Evolutionary conservation across 2,888 invertebrate species (phyloP).

Genomic region (Drosophila setosimentum): DNA sequence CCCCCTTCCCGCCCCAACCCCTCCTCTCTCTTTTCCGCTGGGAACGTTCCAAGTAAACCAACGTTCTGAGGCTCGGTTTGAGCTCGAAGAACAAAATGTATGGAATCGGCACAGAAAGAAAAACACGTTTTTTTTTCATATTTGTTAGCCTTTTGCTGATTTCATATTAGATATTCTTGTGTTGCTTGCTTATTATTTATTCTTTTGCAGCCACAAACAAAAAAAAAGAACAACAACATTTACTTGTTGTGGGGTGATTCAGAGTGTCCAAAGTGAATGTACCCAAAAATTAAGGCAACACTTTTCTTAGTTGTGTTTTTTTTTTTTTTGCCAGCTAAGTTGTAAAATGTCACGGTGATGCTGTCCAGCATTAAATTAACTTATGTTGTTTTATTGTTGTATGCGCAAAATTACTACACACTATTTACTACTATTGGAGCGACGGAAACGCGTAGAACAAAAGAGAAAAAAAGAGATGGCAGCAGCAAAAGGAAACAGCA

Average conservation of each 20-base stretch:
- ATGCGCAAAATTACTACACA: slow-evolving; percentile 43
- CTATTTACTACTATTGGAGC: slow-evolving; percentile 1
- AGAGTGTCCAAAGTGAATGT: slow-evolving; percentile 64
- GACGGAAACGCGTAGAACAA: slow-evolving; percentile 2
- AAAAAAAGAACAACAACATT: slow-evolving; percentile 23
- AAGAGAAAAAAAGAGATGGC: neutral
- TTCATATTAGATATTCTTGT: slow-evolving; percentile 71
- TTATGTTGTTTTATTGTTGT: slow-evolving; percentile 44
- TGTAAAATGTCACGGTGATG: slow-evolving; percentile 58
- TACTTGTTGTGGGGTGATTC: slow-evolving; percentile 55
- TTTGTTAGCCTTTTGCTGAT: slow-evolving; percentile 56
- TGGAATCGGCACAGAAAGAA: slow-evolving; percentile 34
- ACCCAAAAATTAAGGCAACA: slow-evolving; percentile 23
- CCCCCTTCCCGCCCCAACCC: neutral
- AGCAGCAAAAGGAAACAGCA: slow-evolving; percentile 27
- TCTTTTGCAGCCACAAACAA: slow-evolving; percentile 54
- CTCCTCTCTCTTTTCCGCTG: neutral
- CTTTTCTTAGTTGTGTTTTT: slow-evolving; percentile 3
- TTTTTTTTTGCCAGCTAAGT: slow-evolving; percentile 29
- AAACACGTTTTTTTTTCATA: slow-evolving; percentile 57
- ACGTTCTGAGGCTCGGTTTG: slow-evolving; percentile 17
- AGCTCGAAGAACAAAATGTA: slow-evolving; percentile 15
- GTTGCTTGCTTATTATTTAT: slow-evolving; percentile 63
- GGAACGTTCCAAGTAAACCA: slow-evolving; percentile 7
- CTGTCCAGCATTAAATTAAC: slow-evolving; percentile 66